Evolutionary conservation across 1,140 invertebrate genomes (phyloP).

Genomic region (Dreissena polymorpha): DNA sequence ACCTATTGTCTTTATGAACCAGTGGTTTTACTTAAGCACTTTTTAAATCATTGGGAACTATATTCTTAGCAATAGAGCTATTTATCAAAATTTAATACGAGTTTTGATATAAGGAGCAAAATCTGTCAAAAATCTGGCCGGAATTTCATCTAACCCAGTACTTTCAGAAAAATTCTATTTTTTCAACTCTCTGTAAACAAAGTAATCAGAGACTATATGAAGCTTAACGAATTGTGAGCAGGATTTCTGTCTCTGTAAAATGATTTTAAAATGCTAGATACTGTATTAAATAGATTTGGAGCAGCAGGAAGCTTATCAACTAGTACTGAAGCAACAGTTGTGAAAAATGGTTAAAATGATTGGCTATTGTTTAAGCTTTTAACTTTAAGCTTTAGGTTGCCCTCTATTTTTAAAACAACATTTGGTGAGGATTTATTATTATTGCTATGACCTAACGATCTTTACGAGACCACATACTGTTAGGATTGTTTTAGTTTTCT

Average conservation of each 20-base stretch:
- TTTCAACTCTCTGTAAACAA: not conserved
- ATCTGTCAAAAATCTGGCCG: not conserved
- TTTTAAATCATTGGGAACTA: too few relatives aligned
- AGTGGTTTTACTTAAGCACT: too few relatives aligned
- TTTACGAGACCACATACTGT: too few relatives aligned
- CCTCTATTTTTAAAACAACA: too few relatives aligned
- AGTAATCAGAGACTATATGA: not conserved
- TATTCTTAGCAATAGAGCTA: too few relatives aligned
- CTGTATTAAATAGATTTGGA: not conserved
- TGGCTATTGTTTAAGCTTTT: too few relatives aligned
- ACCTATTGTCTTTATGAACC: too few relatives aligned
- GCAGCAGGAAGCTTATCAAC: slow-evolving; percentile 2
- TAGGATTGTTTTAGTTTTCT: not conserved
- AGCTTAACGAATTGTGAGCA: not conserved
- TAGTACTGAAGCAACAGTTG: not conserved
- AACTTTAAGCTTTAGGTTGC: too few relatives aligned
- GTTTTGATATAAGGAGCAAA: too few relatives aligned
- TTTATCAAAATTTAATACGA: too few relatives aligned
- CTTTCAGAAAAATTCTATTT: not conserved
- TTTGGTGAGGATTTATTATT: too few relatives aligned
- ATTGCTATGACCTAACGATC: too few relatives aligned
- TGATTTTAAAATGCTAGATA: not conserved
- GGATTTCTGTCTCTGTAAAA: not conserved
- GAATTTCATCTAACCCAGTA: not conserved
- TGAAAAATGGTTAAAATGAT: slow-evolving; percentile 12